Conservation (phyloP, 2,888 invertebrate genomes). For the Subacronicta megacephala region DNA sequence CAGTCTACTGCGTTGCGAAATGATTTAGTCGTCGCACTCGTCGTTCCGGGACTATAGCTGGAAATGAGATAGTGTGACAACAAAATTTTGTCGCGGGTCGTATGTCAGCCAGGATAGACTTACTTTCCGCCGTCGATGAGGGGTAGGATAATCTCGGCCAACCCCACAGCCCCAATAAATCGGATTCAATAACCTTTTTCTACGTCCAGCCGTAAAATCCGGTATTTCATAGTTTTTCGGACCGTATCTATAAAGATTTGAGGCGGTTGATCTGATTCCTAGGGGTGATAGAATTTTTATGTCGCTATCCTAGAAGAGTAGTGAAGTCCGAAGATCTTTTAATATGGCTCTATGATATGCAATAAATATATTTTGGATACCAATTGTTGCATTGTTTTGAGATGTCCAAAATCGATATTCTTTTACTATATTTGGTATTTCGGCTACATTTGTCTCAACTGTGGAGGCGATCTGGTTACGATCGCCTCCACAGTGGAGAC, state of each 20-base stretch:
- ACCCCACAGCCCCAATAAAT: conserved; percentile 58
- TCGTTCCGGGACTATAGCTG: not conserved
- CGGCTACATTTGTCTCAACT: too few relatives aligned
- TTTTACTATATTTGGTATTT: too few relatives aligned
- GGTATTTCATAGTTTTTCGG: conserved; percentile 64
- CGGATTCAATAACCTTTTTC: conserved; percentile 63
- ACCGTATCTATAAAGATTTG: conserved; percentile 52
- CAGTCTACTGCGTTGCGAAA: not conserved
- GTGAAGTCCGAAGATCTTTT: conserved; percentile 11
- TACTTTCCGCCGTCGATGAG: conserved; percentile 46
- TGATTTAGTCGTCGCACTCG: not conserved
- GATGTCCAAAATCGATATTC: too few relatives aligned
- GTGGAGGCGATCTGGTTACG: too few relatives aligned
- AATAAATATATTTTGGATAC: too few relatives aligned
- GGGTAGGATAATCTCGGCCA: conserved; percentile 55
- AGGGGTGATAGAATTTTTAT: conserved; percentile 35
- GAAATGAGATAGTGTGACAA: not conserved
- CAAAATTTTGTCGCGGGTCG: not conserved
- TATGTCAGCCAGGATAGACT: conserved; percentile 17
- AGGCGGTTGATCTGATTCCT: conserved; percentile 51
- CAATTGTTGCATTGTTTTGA: too few relatives aligned
- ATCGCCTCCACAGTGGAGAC: too few relatives aligned
- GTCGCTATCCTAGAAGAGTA: conserved; percentile 7
- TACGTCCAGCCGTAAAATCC: conserved; percentile 56
- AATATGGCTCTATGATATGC: not conserved